These are phyloP conservation scores for Hedya salicella DNA, from an alignment of 2,888 invertebrate species.

Conservation along the genomic window DNA sequence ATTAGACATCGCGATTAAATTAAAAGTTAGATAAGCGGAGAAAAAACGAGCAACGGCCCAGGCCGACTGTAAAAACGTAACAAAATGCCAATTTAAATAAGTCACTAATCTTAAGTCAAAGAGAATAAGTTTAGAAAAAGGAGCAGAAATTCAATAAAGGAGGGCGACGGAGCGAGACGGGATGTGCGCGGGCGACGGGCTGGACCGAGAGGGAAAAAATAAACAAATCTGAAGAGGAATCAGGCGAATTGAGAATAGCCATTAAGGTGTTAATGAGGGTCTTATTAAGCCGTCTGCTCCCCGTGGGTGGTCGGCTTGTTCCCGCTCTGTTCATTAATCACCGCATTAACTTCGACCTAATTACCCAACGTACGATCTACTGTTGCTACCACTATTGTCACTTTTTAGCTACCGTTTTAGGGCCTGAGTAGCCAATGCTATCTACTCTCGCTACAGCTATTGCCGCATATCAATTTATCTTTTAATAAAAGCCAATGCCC, in stretches of 20 bases:
- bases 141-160: slow-evolving; percentile 79
- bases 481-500: too few species aligned
- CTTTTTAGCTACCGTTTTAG: slow-evolving; percentile 36
- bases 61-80: slow-evolving; percentile 75
- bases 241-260: slow-evolving; percentile 83
- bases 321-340: slow-evolving; percentile 80
- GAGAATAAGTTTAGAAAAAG: slow-evolving; percentile 82
- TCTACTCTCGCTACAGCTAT: too few species aligned
- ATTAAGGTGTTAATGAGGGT: slow-evolving; percentile 85
- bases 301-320: slow-evolving; percentile 80
- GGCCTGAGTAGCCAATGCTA: too few species aligned
- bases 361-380: slow-evolving; percentile 64
- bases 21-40: slow-evolving; percentile 71
- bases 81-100: slow-evolving; percentile 83
- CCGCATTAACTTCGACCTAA: slow-evolving; percentile 74
- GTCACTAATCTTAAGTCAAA: slow-evolving; percentile 84
- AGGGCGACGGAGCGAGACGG: slow-evolving; percentile 66
- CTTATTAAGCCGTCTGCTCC: slow-evolving; percentile 84
- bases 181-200: slow-evolving; percentile 58
- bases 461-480: too few species aligned
- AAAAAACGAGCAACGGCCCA: slow-evolving; percentile 56
- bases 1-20: slow-evolving; percentile 68
- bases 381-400: slow-evolving; percentile 39
- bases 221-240: slow-evolving; percentile 80
- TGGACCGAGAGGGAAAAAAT: slow-evolving; percentile 68